Evolutionary conservation across 2,888 invertebrate genomes (phyloP).

Genomic region (Gortyna flavago): DNA sequence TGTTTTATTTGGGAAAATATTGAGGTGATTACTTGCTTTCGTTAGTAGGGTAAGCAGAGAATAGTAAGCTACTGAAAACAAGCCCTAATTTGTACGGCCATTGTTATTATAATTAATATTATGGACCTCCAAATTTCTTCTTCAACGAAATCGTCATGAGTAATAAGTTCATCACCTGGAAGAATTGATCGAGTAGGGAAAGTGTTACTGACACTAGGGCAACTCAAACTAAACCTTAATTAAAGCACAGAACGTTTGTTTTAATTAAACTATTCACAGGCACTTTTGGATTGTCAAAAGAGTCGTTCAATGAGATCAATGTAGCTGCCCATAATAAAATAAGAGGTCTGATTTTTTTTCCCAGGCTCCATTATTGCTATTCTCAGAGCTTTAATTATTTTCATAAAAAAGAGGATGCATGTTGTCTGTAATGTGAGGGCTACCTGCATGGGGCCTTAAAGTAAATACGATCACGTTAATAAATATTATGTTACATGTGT

Average conservation of each 20-base stretch:
- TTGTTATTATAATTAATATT: not conserved
- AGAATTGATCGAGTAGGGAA: not conserved
- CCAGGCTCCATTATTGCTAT: not conserved
- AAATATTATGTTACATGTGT: not conserved
- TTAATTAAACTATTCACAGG: not conserved
- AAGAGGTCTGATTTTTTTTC: not conserved
- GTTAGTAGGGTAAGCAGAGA: not conserved
- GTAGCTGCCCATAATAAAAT: not conserved
- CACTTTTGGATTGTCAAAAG: not conserved
- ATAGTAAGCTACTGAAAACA: not conserved
- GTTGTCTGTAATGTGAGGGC: not conserved
- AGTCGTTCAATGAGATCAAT: not conserved
- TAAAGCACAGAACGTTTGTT: not conserved
- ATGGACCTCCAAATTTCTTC: not conserved
- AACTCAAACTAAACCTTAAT: not conserved
- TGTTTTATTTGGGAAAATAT: conserved; percentile 38
- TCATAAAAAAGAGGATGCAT: not conserved
- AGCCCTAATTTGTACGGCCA: not conserved
- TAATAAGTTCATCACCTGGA: not conserved
- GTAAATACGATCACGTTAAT: not conserved
- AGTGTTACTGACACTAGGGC: not conserved
- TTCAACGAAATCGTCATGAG: not conserved
- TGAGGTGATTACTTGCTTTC: not conserved
- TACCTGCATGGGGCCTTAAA: not conserved
- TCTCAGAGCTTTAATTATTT: not conserved